A percentile compares a stretch with the other conserved stretches of the same genome.
phyloP scores from a whole-genome alignment of 2,113 vertebrate genomes.

The Athene noctua region DNA sequence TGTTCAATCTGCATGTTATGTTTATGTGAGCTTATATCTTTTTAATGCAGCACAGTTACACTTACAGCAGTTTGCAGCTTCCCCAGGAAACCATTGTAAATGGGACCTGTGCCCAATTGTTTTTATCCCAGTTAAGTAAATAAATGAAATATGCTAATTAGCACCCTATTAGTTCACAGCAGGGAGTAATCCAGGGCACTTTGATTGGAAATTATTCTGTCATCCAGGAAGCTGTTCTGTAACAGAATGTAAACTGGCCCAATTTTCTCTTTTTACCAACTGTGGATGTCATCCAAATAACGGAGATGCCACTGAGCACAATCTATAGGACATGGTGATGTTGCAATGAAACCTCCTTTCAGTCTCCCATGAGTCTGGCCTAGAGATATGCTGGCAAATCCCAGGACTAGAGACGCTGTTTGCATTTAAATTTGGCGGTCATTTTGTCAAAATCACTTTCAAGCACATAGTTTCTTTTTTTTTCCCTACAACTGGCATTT shows the following conservation, averaged over 20 bases:
- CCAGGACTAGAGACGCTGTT: neutral
- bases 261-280: constrained; percentile 61
- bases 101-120: constrained; percentile 76
- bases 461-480: neutral
- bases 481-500: neutral
- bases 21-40: constrained; percentile 54
- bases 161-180: constrained; percentile 80
- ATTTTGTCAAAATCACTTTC: neutral
- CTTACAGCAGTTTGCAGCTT: constrained; percentile 67
- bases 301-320: constrained; percentile 15
- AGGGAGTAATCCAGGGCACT: constrained; percentile 80
- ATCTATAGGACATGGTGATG: neutral
- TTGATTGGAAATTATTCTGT: constrained; percentile 79
- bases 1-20: neutral
- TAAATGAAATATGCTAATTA: constrained; percentile 86
- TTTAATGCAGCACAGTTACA: constrained; percentile 44
- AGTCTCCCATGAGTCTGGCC: neutral
- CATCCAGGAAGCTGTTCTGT: constrained; percentile 77
- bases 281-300: constrained; percentile 61
- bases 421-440: constrained; percentile 16
- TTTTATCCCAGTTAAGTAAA: constrained; percentile 81
- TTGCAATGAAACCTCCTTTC: constrained; percentile 10
- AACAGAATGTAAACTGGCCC: constrained; percentile 72
- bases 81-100: constrained; percentile 76
- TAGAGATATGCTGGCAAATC: neutral